Percentiles rank a stretch among this genome's conserved stretches.
Evolutionary conservation across 2,113 vertebrate species (phyloP).

Genomic region (Conger conger): DNA sequence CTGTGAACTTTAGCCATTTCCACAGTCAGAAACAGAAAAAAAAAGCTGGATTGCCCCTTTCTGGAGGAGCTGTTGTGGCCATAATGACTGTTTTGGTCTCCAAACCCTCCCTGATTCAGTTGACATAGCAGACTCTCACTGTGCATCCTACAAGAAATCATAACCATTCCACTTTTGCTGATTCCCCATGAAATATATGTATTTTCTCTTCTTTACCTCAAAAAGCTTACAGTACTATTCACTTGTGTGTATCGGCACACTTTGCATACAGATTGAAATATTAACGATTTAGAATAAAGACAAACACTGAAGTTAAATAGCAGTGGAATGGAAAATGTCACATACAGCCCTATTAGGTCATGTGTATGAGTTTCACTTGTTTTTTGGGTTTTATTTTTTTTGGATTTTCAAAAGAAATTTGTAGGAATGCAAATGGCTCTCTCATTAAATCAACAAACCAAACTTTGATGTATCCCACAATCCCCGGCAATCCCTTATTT

Average conservation of each 20-base stretch:
- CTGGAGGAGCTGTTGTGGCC: slow-evolving; percentile 5
- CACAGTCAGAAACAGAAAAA: background rate
- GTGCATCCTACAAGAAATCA: background rate
- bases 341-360: background rate
- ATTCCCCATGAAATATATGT: background rate
- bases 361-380: background rate
- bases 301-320: background rate
- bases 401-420: background rate
- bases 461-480: background rate
- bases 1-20: slow-evolving; percentile 23
- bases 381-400: background rate
- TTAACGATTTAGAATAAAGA: background rate
- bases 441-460: background rate
- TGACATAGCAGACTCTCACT: background rate
- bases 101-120: background rate
- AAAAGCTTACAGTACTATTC: background rate
- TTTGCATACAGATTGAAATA: background rate
- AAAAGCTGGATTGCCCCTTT: background rate
- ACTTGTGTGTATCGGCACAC: background rate
- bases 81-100: slow-evolving; percentile 19
- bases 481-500: background rate
- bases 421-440: too few relatives aligned
- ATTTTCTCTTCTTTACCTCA: background rate
- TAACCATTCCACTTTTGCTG: background rate
- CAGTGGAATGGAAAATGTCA: background rate